Base-by-base conservation (phyloP, 2,113 vertebrate species). In the Brachionichthys hirsutus region DNA sequence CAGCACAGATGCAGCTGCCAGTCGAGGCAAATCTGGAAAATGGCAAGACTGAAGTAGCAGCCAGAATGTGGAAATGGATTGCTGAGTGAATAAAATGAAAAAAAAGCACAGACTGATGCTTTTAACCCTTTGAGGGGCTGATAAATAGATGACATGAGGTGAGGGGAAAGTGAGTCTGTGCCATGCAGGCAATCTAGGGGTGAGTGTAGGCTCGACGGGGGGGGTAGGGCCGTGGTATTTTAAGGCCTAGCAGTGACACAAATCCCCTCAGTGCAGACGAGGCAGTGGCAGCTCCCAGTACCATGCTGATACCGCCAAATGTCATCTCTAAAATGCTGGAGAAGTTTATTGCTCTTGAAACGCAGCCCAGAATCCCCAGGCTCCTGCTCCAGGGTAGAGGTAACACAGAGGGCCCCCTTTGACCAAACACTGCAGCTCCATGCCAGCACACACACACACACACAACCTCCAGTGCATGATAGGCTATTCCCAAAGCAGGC, bases 341-440 rank as follows among this genome's bases (percentile, higher is more conserved):
- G 80, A 91, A 85, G 88, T 91, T 87, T 89, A 89, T 90, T 92
- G 87, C 88, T 89, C 80, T 87, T 90, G 88, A 91, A 89, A 77
- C 62, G n/a, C 56, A 72, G 86, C 87, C 90, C 87, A 87, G 89
- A 87, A 87, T 48, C 80, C 80, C 84, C 86, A 84, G 72, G 79
- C 87, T 88, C 54, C 74, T 82, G 68, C 80, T 82, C 70, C 62
- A 5, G 78, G 82, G 67, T 62, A 78, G 67, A 89, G 78, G 59
- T 80, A 75, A 65, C 71, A 78, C 72, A 82, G 77, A 77, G 68
- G 64, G 77, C 66, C 63, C 77, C 81, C 73, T 82, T 71, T 70
- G 73, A 82, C 81, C 80, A 81, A 83, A 85, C 72, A 85, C 73
- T 45, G 22, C 67, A 68, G 57, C 68, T 75, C 67, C 65, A 71